phyloP scores from a whole-genome alignment of 64 coral and sea anemone genomes.

The Actinia tenebrosa region DNA sequence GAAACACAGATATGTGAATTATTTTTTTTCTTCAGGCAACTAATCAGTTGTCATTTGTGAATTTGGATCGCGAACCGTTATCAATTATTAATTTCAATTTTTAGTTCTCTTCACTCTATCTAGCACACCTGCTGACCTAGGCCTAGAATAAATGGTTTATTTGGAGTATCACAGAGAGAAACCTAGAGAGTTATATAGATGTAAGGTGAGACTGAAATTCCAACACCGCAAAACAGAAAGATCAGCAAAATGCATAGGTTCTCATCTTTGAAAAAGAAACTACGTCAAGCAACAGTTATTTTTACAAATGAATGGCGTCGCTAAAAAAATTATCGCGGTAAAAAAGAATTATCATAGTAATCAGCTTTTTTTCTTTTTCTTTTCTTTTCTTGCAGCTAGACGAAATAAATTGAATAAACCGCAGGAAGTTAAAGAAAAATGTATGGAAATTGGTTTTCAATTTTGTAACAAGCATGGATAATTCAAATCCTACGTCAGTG shows the following conservation, averaged over 20 bases:
- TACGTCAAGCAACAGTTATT: neutral
- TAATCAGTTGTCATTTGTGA: neutral
- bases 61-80: constrained; percentile 2
- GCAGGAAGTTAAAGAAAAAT: neutral
- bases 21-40: neutral
- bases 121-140: neutral
- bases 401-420: constrained; percentile 4
- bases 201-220: neutral
- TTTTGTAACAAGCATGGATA: neutral
- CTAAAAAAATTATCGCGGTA: neutral
- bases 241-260: neutral
- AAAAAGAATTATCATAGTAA: neutral
- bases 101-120: neutral
- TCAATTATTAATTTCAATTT: neutral
- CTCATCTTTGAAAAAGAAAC: too few species aligned
- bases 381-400: neutral
- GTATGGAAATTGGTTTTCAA: neutral
- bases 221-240: neutral
- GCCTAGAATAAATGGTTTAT: neutral
- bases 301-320: neutral
- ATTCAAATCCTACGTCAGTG: neutral
- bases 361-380: too few species aligned
- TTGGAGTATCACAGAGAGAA: neutral
- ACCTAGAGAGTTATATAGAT: neutral
- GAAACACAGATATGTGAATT: neutral